Conservation (phyloP, 2,113 vertebrate species). For the Proteles cristata region DNA sequence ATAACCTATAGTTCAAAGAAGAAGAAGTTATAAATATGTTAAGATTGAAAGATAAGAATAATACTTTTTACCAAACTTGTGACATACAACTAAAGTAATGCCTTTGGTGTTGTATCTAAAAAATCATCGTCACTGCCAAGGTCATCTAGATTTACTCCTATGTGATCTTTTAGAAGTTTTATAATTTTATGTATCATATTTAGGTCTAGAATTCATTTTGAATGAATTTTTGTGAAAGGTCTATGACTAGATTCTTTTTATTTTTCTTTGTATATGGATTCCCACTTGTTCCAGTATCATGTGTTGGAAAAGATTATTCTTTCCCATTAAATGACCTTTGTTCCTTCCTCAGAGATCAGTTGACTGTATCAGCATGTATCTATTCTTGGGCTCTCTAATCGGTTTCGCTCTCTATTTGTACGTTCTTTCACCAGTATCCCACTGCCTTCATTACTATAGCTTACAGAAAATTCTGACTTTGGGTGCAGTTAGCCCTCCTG, state of each 20-base stretch:
- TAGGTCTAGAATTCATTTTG: background rate
- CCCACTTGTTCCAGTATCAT: background rate
- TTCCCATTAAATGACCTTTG: background rate
- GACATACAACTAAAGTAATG: background rate
- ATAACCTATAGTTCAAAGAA: background rate
- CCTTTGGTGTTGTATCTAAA: background rate
- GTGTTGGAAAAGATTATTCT: background rate
- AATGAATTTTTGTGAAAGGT: background rate
- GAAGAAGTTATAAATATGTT: background rate
- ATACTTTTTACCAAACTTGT: background rate
- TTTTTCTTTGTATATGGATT: background rate
- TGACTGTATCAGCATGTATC: background rate
- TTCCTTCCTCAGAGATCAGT: background rate
- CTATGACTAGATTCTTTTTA: background rate
- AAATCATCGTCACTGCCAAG: background rate
- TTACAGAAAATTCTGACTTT: background rate
- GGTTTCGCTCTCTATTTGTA: background rate
- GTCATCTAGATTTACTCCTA: background rate
- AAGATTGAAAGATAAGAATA: background rate
- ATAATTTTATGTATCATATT: background rate
- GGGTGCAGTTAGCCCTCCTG: background rate
- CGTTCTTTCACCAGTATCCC: background rate
- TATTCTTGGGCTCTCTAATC: background rate
- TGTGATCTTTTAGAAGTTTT: background rate
- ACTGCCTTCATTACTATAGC: background rate